Base-by-base conservation (phyloP, 2,113 vertebrate species). In the Hemichromis elongatus region DNA sequence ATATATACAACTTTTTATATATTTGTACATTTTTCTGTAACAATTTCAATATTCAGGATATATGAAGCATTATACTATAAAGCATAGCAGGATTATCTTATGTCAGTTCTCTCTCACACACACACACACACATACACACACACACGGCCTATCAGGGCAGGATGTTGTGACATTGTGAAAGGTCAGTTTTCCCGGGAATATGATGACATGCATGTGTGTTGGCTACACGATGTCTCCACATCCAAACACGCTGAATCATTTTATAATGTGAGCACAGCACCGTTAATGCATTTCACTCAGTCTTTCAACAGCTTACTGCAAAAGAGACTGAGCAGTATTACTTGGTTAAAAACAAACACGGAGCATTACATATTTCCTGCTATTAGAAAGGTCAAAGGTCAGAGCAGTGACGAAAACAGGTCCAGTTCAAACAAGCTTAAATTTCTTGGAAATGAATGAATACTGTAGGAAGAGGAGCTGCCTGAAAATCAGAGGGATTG, bases 171-270 rank as follows among this genome's bases (percentile, higher is more conserved):
- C 35, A 63, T 40, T 9, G 33, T 1, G 35, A 24, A 40, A 42
- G 4, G 63, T 42, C 63, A 21, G 37, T 45, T 45, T 16, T 70
- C 16, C n/a, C 1, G 0, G 2, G 37, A 26, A 0, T 45, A 26
- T 70, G 21, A 2, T 45, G 37, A 16, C 2, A 24, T 45, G 9
- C 13, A 6, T 0, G 35, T 9, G 13, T 16, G 59, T 12, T n/a
- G 57, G 28, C 30, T 35, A 9, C 55, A 57, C 55, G 7, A 16
- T 19, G 2, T 18, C 30, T n/a, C 59, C 59, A 35, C 59, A 35
- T 35, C 18, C 30, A 63, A 63, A 63, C 30, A 35, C 3, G 0
- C 59, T 63, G 59, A 63, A 63, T 63, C 30, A 4, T 63, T 63
- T 35, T 30, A 35, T n/a, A 63, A n/a, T 63, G 59, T 35, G 30